phyloP scores from a whole-genome alignment of 2,113 vertebrate genomes.

The Hylia prasina region DNA sequence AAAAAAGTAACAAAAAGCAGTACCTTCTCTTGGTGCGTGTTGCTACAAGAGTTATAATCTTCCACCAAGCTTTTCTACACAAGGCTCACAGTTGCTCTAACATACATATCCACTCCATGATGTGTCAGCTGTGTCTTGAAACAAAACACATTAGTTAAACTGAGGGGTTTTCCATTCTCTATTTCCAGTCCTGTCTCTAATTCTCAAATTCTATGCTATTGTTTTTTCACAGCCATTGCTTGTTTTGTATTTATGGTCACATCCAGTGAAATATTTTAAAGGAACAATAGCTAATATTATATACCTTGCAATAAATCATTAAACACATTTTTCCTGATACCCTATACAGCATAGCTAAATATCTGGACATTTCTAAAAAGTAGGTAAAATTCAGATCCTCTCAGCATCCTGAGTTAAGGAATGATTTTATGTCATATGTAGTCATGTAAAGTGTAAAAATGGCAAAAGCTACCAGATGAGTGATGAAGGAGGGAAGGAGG shows the following conservation, averaged over 20 bases:
- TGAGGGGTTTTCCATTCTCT: neutral
- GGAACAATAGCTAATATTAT: neutral
- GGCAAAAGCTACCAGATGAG: neutral
- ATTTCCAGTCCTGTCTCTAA: neutral
- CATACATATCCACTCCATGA: neutral
- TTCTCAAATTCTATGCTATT: neutral
- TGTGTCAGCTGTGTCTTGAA: neutral
- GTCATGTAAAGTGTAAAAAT: neutral
- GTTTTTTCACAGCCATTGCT: neutral
- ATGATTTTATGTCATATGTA: neutral
- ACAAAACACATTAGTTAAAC: neutral
- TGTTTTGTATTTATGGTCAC: neutral
- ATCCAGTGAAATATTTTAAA: neutral
- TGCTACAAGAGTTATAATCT: neutral
- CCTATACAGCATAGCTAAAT: neutral
- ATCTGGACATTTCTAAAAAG: neutral
- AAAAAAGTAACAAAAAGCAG: neutral
- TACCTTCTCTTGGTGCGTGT: neutral
- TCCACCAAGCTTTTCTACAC: neutral
- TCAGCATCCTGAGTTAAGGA: neutral
- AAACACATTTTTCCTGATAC: neutral
- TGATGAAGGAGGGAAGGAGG: neutral
- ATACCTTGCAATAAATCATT: neutral
- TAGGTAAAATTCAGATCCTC: neutral
- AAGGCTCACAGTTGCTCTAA: neutral